A percentile compares a stretch with the other conserved stretches of the same genome.
phyloP scores from a whole-genome alignment of 2,797 vertebrate genomes.

The Gambusia yucatana region DNA sequence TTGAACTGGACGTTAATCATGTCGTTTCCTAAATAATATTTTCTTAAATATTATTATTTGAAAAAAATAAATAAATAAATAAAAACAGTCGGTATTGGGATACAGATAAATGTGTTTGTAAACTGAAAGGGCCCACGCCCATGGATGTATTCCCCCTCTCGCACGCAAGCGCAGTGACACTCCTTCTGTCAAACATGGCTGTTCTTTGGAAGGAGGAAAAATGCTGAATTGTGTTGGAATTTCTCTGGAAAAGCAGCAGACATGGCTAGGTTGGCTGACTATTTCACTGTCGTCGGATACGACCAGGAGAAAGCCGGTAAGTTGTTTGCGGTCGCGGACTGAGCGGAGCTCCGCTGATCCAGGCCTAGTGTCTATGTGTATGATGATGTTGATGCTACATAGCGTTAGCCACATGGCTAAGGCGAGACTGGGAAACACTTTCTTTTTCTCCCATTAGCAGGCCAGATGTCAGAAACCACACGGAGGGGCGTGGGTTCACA shows the following conservation, averaged over 20 bases:
- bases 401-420: conserved; percentile 69
- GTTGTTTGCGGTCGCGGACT: conserved; percentile 50
- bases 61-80: not conserved
- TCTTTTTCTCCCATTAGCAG: conserved; percentile 17
- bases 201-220: conserved; percentile 88
- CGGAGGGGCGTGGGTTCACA: not conserved
- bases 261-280: conserved; percentile 96
- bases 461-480: conserved; percentile 6
- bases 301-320: conserved; percentile 95
- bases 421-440: conserved; percentile 53
- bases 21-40: not conserved
- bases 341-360: conserved; percentile 52
- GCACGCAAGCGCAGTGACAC: conserved; percentile 89
- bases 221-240: conserved; percentile 90
- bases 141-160: conserved; percentile 64
- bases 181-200: conserved; percentile 96
- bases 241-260: conserved; percentile 81
- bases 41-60: not conserved
- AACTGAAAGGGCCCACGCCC: conserved; percentile 79
- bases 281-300: conserved; percentile 96
- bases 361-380: conserved; percentile 70
- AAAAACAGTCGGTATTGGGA: conserved; percentile 15
- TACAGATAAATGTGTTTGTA: conserved; percentile 63
- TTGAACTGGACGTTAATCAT: not conserved
- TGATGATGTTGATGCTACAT: conserved; percentile 72